phyloP scores from a whole-genome alignment of 2,797 vertebrate genomes.

The Lagocephalus sceleratus region DNA sequence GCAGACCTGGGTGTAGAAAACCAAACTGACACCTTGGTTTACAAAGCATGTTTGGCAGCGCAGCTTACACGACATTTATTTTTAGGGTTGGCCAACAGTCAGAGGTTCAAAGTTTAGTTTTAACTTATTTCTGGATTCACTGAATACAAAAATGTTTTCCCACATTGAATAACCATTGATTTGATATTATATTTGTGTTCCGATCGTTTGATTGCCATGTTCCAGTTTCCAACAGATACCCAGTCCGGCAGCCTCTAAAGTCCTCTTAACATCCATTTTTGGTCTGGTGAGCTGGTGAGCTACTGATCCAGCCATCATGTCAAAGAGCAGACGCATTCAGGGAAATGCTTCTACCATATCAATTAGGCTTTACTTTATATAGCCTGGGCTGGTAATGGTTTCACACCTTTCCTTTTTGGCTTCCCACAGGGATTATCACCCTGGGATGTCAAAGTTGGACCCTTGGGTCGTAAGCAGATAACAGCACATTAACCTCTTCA shows the following conservation, averaged over 20 bases:
- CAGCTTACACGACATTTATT: constrained; percentile 35
- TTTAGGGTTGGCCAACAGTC: constrained; percentile 39
- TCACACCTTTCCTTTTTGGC: constrained; percentile 41
- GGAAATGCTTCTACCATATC: constrained; percentile 55
- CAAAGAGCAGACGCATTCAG: constrained; percentile 40
- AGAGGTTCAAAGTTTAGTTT: constrained; percentile 52
- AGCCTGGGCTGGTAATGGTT: constrained; percentile 52
- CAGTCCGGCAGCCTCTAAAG: not conserved
- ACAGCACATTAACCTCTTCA: constrained; percentile 39
- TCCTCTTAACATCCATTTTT: constrained; percentile 19
- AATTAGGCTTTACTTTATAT: constrained; percentile 70
- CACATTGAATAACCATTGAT: no score
- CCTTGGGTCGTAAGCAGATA: constrained; percentile 44
- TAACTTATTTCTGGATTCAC: constrained; percentile 3
- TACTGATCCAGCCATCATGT: constrained; percentile 8
- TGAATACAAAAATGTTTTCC: no score
- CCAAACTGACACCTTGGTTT: constrained; percentile 12
- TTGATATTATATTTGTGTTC: not conserved
- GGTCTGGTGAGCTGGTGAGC: constrained; percentile 20
- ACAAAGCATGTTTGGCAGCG: constrained; percentile 27
- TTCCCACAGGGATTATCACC: constrained; percentile 46
- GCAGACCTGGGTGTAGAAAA: constrained; percentile 5
- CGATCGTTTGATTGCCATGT: not conserved
- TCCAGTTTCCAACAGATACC: not conserved
- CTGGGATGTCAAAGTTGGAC: constrained; percentile 60